A percentile compares a stretch with the other conserved stretches of the same genome.
These are phyloP conservation scores for Salminus brasiliensis DNA, from an alignment of 2,113 vertebrate genomes.

Conservation along the genomic window DNA sequence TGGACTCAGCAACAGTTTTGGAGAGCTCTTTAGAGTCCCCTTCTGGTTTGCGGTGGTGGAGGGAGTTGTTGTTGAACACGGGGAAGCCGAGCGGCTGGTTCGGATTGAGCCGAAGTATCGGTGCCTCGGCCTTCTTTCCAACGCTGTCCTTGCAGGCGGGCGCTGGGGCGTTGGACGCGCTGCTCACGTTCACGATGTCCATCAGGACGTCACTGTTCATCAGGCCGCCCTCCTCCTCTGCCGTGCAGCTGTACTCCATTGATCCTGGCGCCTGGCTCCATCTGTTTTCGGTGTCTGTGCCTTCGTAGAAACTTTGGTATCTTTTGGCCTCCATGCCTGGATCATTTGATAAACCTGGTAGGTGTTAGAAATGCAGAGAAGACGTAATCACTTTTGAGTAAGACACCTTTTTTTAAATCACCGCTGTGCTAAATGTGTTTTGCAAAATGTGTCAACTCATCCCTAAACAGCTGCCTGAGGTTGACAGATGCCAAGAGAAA, in stretches of 20 bases:
- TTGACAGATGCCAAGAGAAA: neutral
- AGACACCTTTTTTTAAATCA: neutral
- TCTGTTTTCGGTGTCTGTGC: conserved; percentile 87
- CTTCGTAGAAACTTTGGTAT: conserved; percentile 93
- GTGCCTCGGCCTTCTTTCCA: conserved; percentile 81
- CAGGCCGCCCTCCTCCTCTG: conserved; percentile 78
- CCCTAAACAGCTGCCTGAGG: neutral
- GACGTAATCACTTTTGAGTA: conserved; percentile 9
- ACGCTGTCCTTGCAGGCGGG: conserved; percentile 79
- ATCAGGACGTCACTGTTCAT: conserved; percentile 83
- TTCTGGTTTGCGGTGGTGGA: conserved; percentile 77
- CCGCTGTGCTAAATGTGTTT: neutral
- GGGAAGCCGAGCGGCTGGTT: conserved; percentile 79
- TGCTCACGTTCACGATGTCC: conserved; percentile 83
- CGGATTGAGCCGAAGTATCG: conserved; percentile 82
- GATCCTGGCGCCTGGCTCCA: conserved; percentile 88
- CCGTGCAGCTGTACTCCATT: conserved; percentile 80
- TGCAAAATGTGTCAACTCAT: neutral
- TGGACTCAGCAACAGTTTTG: conserved; percentile 94
- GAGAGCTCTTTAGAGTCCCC: conserved; percentile 96
- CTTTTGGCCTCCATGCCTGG: conserved; percentile 96
- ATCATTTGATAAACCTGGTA: conserved; percentile 75
- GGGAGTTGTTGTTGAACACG: conserved; percentile 81
- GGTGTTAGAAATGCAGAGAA: conserved; percentile 34
- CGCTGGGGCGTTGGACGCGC: conserved; percentile 60